Percentiles rank a stretch among this genome's conserved stretches.
These are phyloP conservation scores for Charina bottae DNA, from an alignment of 2,113 vertebrate species.

Conservation along the genomic window DNA sequence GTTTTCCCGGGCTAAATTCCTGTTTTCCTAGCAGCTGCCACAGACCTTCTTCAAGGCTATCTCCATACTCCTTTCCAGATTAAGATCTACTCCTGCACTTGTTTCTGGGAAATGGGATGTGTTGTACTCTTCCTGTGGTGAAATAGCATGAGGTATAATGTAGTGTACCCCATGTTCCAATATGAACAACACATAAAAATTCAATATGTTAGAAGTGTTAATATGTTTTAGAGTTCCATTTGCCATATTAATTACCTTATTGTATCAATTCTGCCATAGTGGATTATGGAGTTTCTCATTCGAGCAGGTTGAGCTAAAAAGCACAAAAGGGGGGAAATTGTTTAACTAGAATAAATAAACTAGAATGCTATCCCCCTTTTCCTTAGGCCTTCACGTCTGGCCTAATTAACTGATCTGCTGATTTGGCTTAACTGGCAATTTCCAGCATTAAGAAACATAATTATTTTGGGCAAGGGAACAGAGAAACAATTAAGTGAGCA, in stretches of 20 bases:
- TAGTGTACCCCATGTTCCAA: not conserved
- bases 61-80: not conserved
- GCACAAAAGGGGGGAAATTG: not conserved
- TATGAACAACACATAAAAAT: not conserved
- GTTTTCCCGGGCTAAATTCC: not conserved
- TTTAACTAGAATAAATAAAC: not conserved
- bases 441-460: slow-evolving; percentile 1
- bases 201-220: not conserved
- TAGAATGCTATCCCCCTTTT: not conserved
- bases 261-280: not conserved
- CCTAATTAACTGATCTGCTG: not conserved
- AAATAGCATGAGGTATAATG: not conserved
- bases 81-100: not conserved
- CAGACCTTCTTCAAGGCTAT: not conserved
- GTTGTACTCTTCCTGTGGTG: not conserved
- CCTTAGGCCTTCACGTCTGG: not conserved
- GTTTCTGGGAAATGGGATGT: not conserved
- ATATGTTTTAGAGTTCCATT: not conserved
- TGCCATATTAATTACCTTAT: no score
- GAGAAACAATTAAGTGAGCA: not conserved
- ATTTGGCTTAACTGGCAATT: not conserved
- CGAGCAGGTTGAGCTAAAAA: not conserved
- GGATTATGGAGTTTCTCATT: not conserved
- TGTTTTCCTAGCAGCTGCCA: not conserved
- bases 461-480: not conserved